A percentile compares a stretch with the other conserved stretches of the same genome.
Conservation (phyloP, 1,140 invertebrate genomes). For the Sminthurinus signatus region DNA sequence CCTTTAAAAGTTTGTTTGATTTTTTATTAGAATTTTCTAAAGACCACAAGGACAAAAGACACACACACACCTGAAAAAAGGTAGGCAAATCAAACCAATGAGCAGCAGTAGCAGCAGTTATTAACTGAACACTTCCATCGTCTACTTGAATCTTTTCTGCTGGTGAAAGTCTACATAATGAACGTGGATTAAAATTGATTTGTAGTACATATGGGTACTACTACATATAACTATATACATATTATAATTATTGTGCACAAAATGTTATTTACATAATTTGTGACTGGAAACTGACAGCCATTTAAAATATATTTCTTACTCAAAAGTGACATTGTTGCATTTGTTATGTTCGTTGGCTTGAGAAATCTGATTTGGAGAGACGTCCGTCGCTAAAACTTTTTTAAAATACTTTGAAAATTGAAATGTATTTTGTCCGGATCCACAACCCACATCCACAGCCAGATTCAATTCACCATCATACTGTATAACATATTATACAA, state of each 20-base stretch:
- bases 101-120: conserved; percentile 38
- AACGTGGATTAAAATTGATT: too few species aligned
- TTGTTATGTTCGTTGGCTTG: conserved; percentile 41
- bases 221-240: too few species aligned
- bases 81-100: conserved; percentile 50
- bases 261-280: too few species aligned
- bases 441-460: conserved; percentile 22
- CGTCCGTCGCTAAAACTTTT: conserved; percentile 47
- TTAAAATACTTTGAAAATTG: conserved; percentile 46
- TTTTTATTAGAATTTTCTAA: too few species aligned
- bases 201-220: too few species aligned
- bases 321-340: conserved; percentile 17
- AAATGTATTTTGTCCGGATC: conserved; percentile 49
- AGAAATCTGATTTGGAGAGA: conserved; percentile 44
- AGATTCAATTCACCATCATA: background rate
- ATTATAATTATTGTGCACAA: too few species aligned
- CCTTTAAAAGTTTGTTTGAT: too few species aligned
- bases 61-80: conserved; percentile 48
- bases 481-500: too few species aligned
- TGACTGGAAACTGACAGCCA: too few species aligned
- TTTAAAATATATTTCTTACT: conserved; percentile 10
- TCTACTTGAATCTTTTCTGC: conserved; percentile 45
- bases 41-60: too few species aligned
- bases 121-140: conserved; percentile 45
- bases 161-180: conserved; percentile 24